A percentile compares a stretch with the other conserved stretches of the same genome.
Conservation (phyloP, 2,888 invertebrate species). For the Andrena fulva region DNA sequence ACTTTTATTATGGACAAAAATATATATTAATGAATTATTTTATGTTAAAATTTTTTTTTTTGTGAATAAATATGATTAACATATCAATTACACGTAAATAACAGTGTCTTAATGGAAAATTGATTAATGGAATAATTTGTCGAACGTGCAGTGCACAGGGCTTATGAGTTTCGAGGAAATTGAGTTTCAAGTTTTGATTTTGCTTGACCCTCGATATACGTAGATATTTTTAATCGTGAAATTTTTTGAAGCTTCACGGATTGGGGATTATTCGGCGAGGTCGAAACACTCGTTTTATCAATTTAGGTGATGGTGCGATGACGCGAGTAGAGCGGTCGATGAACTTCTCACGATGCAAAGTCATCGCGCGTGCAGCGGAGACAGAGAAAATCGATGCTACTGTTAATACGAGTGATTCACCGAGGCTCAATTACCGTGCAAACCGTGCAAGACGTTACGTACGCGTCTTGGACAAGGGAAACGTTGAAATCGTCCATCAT, state of each 20-base stretch:
- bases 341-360: constrained; percentile 38
- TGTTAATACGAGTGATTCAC: constrained; percentile 51
- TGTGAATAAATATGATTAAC: too few relatives aligned
- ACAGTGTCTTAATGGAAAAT: too few relatives aligned
- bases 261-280: constrained; percentile 2
- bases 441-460: constrained; percentile 26
- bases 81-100: too few relatives aligned
- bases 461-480: constrained; percentile 10
- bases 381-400: constrained; percentile 44
- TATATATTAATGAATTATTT: too few relatives aligned
- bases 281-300: constrained; percentile 8
- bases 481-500: constrained; percentile 22
- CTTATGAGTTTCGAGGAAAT: too few relatives aligned
- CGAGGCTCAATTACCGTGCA: constrained; percentile 42
- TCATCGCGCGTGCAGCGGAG: constrained; percentile 11
- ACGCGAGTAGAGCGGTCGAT: constrained; percentile 35
- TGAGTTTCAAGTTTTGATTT: too few relatives aligned
- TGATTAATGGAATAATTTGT: too few relatives aligned
- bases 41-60: too few relatives aligned
- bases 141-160: too few relatives aligned
- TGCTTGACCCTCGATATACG: too few relatives aligned
- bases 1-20: too few relatives aligned
- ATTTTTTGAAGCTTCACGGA: neutral
- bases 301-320: constrained; percentile 3
- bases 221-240: neutral